Evolutionary conservation across 2,888 invertebrate genomes (phyloP).

Genomic region (Kuschelorhynchus macadamiae): DNA sequence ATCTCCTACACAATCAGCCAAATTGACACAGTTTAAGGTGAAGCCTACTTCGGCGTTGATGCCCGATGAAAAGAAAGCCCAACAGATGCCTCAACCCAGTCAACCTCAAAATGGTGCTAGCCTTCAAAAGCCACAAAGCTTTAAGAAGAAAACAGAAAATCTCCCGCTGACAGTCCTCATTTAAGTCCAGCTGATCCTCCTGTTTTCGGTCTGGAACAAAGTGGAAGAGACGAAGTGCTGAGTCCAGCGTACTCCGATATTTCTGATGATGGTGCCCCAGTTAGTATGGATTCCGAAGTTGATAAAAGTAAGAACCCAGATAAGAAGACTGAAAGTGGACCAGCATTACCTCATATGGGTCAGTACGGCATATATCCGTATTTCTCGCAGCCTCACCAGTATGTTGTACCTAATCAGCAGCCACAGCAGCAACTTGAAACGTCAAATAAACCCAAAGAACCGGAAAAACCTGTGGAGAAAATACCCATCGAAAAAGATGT

Average conservation of each 20-base stretch:
- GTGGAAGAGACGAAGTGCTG: slow-evolving; percentile 73
- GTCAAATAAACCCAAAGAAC: slow-evolving; percentile 66
- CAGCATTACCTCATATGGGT: slow-evolving; percentile 74
- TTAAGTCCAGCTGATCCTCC: slow-evolving; percentile 70
- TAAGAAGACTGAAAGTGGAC: slow-evolving; percentile 76
- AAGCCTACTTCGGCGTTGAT: slow-evolving; percentile 82
- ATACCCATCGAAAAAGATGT: slow-evolving; percentile 63
- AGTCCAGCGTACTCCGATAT: slow-evolving; percentile 98
- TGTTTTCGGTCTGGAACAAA: slow-evolving; percentile 65
- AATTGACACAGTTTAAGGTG: slow-evolving; percentile 73
- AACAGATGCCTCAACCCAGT: slow-evolving; percentile 32
- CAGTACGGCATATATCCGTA: slow-evolving; percentile 90
- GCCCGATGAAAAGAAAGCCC: slow-evolving; percentile 78
- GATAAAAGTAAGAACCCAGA: slow-evolving; percentile 69
- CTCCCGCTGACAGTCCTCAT: slow-evolving; percentile 77
- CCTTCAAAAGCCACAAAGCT: slow-evolving; percentile 67
- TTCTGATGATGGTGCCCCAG: slow-evolving; percentile 90
- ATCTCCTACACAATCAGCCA: slow-evolving; percentile 59
- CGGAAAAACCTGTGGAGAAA: slow-evolving; percentile 60
- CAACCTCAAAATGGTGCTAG: slow-evolving; percentile 68
- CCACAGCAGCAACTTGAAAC: slow-evolving; percentile 53
- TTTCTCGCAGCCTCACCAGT: slow-evolving; percentile 87
- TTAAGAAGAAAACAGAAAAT: slow-evolving; percentile 76
- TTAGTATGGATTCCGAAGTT: slow-evolving; percentile 74
- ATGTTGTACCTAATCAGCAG: slow-evolving; percentile 79